A percentile compares a stretch with the other conserved stretches of the same genome.
phyloP scores from a whole-genome alignment of 2,113 vertebrate genomes.

The Stigmatopora nigra region DNA sequence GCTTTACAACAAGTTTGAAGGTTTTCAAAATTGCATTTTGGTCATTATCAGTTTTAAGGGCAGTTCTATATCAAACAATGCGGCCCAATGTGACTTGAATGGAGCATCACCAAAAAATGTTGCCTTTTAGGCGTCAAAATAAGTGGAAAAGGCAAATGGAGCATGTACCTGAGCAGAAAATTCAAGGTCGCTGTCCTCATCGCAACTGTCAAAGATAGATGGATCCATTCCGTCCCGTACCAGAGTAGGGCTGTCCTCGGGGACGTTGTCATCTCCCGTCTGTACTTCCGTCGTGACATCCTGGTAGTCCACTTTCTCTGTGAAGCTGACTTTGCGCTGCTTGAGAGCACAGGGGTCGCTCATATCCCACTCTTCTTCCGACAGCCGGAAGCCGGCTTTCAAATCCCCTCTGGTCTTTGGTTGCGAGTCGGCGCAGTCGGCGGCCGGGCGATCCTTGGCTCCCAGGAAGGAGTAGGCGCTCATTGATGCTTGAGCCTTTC shows the following conservation, averaged over 20 bases:
- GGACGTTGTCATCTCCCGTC: conserved; percentile 66
- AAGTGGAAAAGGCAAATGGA: neutral
- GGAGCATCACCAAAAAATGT: too few species aligned
- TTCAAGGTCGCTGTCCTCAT: conserved; percentile 82
- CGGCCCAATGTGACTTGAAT: too few species aligned
- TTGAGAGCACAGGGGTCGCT: conserved; percentile 78
- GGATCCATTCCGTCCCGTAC: conserved; percentile 87
- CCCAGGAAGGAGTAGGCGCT: conserved; percentile 56
- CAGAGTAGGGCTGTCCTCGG: conserved; percentile 90
- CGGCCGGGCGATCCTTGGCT: conserved; percentile 33
- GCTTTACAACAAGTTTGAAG: too few species aligned
- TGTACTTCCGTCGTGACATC: conserved; percentile 39
- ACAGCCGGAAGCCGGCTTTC: conserved; percentile 83
- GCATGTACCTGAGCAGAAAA: conserved; percentile 25
- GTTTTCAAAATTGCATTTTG: too few species aligned
- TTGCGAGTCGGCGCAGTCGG: conserved; percentile 27
- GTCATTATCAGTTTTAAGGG: too few species aligned
- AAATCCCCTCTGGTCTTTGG: conserved; percentile 56
- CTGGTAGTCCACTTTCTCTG: conserved; percentile 75
- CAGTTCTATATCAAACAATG: too few species aligned
- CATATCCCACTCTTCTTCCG: conserved; percentile 81
- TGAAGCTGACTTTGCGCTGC: conserved; percentile 90
- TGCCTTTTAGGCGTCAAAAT: neutral
- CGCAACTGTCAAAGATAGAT: conserved; percentile 79
- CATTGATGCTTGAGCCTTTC: conserved; percentile 58